A percentile compares a stretch with the other conserved stretches of the same genome.
Conservation (phyloP, 2,888 invertebrate genomes). For the Flexamia atlantica region DNA sequence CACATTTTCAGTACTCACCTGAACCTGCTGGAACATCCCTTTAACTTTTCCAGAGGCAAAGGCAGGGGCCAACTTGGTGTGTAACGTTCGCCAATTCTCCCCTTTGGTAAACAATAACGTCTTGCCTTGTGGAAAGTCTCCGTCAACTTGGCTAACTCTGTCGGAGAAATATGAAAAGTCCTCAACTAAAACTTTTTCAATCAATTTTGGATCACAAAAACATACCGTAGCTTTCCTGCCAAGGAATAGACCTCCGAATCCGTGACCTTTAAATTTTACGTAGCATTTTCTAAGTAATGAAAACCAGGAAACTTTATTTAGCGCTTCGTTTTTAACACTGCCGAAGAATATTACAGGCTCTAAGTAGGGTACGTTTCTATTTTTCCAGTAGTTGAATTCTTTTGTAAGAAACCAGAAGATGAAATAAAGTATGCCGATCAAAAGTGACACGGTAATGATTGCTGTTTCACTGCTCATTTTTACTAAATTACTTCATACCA, state of each 20-base stretch:
- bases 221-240: neutral
- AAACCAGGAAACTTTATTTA: neutral
- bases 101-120: neutral
- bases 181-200: conserved; percentile 30
- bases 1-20: neutral
- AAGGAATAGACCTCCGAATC: conserved; percentile 14
- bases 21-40: conserved; percentile 39
- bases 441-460: neutral
- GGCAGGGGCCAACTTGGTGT: neutral
- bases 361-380: conserved; percentile 8
- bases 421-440: neutral
- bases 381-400: conserved; percentile 25
- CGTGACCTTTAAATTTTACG: conserved; percentile 7
- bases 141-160: neutral
- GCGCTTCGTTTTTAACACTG: neutral
- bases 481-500: too few relatives aligned
- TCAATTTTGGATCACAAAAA: conserved; percentile 7
- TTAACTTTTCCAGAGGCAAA: conserved; percentile 22
- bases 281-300: conserved; percentile 1
- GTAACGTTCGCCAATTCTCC: neutral
- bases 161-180: conserved; percentile 22
- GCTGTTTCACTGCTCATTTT: neutral
- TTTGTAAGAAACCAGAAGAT: conserved; percentile 41
- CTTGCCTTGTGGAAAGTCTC: neutral
- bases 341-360: conserved; percentile 19